phyloP scores from a whole-genome alignment of 2,797 vertebrate species.

The Anolis apletophallus region DNA sequence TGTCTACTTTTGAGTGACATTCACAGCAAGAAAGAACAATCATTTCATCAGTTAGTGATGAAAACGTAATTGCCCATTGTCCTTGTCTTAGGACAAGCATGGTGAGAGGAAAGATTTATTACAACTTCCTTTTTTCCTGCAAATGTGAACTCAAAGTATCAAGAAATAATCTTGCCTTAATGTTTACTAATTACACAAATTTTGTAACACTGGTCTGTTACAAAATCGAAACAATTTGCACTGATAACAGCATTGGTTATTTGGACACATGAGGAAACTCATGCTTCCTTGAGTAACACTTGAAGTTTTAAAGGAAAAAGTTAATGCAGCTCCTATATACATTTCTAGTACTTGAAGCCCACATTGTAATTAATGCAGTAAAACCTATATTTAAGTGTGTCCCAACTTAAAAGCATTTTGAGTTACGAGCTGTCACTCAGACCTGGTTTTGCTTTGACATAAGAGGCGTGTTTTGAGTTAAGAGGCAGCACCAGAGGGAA shows the following conservation, averaged over 20 bases:
- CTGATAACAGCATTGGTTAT: not conserved
- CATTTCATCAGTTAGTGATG: not conserved
- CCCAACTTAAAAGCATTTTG: too few species aligned
- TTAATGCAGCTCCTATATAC: too few species aligned
- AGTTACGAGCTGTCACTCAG: too few species aligned
- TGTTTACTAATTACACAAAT: conserved; percentile 16
- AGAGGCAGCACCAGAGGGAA: too few species aligned
- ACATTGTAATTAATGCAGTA: too few species aligned
- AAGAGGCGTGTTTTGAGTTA: too few species aligned
- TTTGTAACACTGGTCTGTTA: conserved; percentile 7
- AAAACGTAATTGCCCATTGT: not conserved
- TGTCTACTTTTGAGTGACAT: not conserved
- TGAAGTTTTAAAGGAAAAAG: not conserved
- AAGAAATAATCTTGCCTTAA: conserved; percentile 35
- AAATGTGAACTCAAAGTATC: not conserved
- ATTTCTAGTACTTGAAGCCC: too few species aligned
- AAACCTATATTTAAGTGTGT: too few species aligned
- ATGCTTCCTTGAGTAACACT: not conserved
- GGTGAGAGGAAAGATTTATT: not conserved
- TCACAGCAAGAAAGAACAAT: conserved; percentile 9
- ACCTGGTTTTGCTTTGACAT: too few species aligned
- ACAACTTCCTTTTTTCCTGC: not conserved
- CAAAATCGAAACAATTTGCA: not conserved
- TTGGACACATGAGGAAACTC: not conserved
- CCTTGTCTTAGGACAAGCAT: not conserved